Evolutionary conservation across 2,797 vertebrate genomes (phyloP).

Genomic region (Rachycentron canadum): DNA sequence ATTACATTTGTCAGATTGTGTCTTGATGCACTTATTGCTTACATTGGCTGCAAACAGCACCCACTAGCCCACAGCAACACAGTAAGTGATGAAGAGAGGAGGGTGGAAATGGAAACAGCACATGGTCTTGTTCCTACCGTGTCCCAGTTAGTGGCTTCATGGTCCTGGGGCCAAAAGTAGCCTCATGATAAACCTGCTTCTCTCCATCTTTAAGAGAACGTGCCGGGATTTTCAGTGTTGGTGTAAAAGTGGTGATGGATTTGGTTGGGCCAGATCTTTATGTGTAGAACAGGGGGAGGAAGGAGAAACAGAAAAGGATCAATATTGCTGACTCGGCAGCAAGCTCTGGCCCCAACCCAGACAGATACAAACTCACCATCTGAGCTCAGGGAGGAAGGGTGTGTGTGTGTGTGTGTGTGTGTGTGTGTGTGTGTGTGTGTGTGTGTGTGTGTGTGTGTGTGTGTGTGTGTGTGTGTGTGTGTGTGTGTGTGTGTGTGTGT

Average conservation of each 20-base stretch:
- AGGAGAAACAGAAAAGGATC: conserved; percentile 46
- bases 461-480: too few species aligned
- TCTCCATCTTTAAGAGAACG: conserved; percentile 2
- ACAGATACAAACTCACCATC: conserved; percentile 63
- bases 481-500: neutral
- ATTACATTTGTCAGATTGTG: neutral
- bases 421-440: too few species aligned
- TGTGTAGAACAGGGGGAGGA: conserved; percentile 25
- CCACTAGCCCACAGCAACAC: conserved; percentile 15
- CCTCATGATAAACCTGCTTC: conserved; percentile 15
- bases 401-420: conserved; percentile 17
- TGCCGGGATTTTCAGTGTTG: conserved; percentile 35
- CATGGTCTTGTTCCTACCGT: conserved; percentile 17
- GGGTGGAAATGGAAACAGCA: conserved; percentile 7
- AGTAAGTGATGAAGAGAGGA: neutral
- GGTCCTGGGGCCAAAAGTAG: conserved; percentile 39
- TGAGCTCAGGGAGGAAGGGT: conserved; percentile 59
- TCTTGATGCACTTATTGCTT: conserved; percentile 12
- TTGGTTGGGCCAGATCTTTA: conserved; percentile 31
- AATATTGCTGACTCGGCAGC: conserved; percentile 79
- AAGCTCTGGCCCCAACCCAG: conserved; percentile 64
- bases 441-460: too few species aligned
- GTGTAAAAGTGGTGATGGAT: conserved; percentile 36
- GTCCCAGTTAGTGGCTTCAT: conserved; percentile 74
- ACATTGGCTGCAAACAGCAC: conserved; percentile 11